Percentiles rank a stretch among this genome's conserved stretches.
Conservation (phyloP, 2,888 invertebrate genomes). For the Nasonovia ribisnigri region DNA sequence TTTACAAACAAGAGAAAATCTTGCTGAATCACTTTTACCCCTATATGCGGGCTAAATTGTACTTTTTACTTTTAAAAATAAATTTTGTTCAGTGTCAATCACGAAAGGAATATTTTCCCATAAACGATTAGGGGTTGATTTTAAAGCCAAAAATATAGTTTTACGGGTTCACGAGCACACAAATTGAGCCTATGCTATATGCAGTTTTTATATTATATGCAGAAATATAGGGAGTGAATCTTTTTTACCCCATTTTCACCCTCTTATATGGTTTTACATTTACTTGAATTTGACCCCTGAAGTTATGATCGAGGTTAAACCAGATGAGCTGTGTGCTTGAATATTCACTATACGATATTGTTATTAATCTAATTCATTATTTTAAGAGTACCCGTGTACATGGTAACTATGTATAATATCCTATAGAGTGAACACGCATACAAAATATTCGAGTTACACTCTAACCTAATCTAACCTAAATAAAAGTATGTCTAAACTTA, state of each 20-base stretch:
- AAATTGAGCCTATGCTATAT: constrained; percentile 19
- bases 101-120: constrained; percentile 33
- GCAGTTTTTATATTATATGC: constrained; percentile 48
- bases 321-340: neutral
- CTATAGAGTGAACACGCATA: neutral
- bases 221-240: constrained; percentile 40
- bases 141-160: constrained; percentile 56
- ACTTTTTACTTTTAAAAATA: constrained; percentile 27
- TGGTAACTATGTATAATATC: neutral
- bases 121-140: constrained; percentile 50
- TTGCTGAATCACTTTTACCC: constrained; percentile 61
- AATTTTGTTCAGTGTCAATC: constrained; percentile 51
- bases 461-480: neutral
- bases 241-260: constrained; percentile 62
- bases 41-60: constrained; percentile 62
- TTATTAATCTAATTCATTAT: neutral
- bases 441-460: neutral
- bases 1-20: constrained; percentile 49
- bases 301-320: constrained; percentile 45
- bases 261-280: constrained; percentile 57
- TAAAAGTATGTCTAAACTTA: neutral
- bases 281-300: constrained; percentile 27
- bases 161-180: constrained; percentile 38
- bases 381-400: neutral
- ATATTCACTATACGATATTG: neutral